Conservation (phyloP, 2,888 invertebrate species). For the Conops quadrifasciatus region DNA sequence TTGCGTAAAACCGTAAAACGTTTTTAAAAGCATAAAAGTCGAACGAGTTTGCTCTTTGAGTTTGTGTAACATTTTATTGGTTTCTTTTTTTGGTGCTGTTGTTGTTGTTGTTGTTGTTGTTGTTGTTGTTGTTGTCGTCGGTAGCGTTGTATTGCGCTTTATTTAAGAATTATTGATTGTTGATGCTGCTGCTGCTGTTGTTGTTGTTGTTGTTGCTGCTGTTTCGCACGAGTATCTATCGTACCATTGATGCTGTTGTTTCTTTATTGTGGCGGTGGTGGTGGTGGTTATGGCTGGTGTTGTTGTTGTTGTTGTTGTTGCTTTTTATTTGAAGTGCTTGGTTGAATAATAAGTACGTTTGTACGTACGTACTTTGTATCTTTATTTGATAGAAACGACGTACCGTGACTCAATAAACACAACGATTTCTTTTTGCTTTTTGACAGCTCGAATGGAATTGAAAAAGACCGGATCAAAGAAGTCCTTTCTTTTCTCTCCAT, state of each 20-base stretch:
- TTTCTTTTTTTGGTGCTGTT: no score
- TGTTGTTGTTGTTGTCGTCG: conserved; percentile 5
- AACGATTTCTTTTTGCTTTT: no score
- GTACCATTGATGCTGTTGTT: no score
- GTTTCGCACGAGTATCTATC: conserved; percentile 16
- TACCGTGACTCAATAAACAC: no score
- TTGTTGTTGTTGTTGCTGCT: conserved; percentile 7
- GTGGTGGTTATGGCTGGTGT: not conserved
- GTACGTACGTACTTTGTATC: no score
- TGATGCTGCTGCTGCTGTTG: no score
- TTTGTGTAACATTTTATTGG: conserved; percentile 3
- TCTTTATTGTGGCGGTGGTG: conserved; percentile 1
- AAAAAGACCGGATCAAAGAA: no score
- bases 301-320: conserved; percentile 13
- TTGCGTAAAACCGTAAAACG: not conserved
- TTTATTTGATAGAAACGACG: no score
- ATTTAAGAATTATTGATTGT: conserved; percentile 21
- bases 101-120: conserved; percentile 18
- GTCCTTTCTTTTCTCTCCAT: no score
- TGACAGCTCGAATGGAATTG: no score
- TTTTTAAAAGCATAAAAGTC: conserved; percentile 34
- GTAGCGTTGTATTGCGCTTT: not conserved
- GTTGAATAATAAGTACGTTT: not conserved
- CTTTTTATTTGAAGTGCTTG: not conserved
- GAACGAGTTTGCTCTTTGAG: conserved; percentile 24